phyloP scores from a whole-genome alignment of 2,888 invertebrate genomes.

The Ariolimax columbianus region DNA sequence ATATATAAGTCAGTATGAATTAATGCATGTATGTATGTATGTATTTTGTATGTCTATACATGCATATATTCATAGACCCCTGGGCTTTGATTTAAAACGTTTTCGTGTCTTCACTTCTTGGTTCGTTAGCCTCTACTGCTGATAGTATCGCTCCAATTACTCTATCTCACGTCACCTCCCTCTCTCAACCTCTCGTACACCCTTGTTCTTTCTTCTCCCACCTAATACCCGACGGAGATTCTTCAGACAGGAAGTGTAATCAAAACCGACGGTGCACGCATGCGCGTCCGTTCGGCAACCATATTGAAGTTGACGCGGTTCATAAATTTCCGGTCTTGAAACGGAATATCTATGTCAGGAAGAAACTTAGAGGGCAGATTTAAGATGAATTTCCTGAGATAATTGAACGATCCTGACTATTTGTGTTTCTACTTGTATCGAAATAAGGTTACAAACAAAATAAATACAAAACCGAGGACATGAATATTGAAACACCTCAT shows the following conservation, averaged over 20 bases:
- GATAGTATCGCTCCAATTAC: neutral
- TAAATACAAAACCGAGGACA: too few species aligned
- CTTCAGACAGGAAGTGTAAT: slow-evolving; percentile 35
- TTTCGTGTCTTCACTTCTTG: neutral
- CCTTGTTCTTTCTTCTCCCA: neutral
- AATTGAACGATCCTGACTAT: neutral
- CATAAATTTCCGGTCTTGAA: slow-evolving; percentile 35
- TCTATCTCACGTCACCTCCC: neutral
- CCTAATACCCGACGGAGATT: slow-evolving; percentile 3
- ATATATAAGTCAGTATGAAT: too few species aligned
- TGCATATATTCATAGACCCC: neutral
- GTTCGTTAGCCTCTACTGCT: neutral
- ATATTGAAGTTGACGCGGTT: slow-evolving; percentile 30
- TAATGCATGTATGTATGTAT: too few species aligned
- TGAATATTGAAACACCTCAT: too few species aligned
- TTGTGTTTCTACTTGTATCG: neutral
- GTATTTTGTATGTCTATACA: too few species aligned
- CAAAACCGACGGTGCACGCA: slow-evolving; percentile 44
- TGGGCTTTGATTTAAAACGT: neutral
- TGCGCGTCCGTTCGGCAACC: slow-evolving; percentile 38
- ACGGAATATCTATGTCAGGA: slow-evolving; percentile 22
- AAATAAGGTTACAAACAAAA: neutral
- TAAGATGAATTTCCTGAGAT: slow-evolving; percentile 10
- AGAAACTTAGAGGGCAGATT: neutral
- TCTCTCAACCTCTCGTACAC: neutral